Evolutionary conservation across 1,140 invertebrate species (phyloP), one percentile per base, ranked within the genome.

Genomic region (Drosophila novamexicana): DNA sequence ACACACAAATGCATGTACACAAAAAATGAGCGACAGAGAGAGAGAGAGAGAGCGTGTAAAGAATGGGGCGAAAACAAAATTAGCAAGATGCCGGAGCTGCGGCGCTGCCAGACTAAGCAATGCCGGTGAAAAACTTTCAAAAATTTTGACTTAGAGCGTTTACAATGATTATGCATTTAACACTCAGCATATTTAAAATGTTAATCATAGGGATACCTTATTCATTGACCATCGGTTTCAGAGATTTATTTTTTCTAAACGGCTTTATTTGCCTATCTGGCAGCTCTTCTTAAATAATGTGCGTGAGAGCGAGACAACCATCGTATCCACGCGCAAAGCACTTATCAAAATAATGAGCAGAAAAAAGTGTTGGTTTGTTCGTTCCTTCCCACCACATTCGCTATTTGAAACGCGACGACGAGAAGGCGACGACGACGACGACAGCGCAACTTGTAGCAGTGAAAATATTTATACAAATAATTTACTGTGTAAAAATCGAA

Each of bases 401-500:
- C 73, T 69, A 71, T 75, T 71, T 75, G 73, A 75, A 72, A 65
- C 59, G 72, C 67, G 68, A 76, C 73, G 73, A 75, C 65, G 72
- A 75, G 66, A 75, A 75, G 64, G 59, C 58, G 58, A 68, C 42
- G 56, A 53, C 39, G 58, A 72, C 74, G 68, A 78, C 65, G 65
- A 66, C 64, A 75, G 40, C 68, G 79, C 82, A 86, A 86, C 82
- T 85, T 82, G 82, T 86, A 86, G 82, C 75, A 86, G 79, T 73
- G 76, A 86, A 86, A 82, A 82, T 79, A 88, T 85, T 86, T 86
- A 85, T 85, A 72, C 65, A 73, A 85, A 69, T 63, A 47, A 76
- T 77, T 78, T 73, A 45, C 63, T 63, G 82, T 86, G 65, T 75
- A 70, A 76, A 79, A 86, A 69, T 42, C 65, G 22, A 71, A 71